These are phyloP conservation scores for Branchinecta sandiegonensis DNA, from an alignment of 2,888 invertebrate species.

Conservation along the genomic window DNA sequence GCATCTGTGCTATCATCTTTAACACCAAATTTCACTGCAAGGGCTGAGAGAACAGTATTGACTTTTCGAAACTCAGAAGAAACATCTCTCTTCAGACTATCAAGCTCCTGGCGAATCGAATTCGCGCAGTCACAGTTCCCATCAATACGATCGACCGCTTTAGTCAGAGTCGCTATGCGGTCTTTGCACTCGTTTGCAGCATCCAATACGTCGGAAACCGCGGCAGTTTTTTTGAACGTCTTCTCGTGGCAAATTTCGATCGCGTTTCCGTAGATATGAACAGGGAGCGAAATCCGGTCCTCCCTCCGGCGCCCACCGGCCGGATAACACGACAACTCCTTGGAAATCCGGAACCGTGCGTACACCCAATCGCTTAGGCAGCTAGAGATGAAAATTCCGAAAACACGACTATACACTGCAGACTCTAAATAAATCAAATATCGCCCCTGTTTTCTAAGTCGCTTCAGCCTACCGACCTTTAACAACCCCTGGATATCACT, in stretches of 20 bases:
- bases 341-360: neutral
- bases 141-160: too few relatives aligned
- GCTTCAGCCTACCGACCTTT: constrained; percentile 42
- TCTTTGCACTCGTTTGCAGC: constrained; percentile 11
- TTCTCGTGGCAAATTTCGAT: constrained; percentile 10
- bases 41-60: too few relatives aligned
- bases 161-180: neutral
- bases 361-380: neutral
- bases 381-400: neutral
- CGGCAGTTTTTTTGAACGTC: too few relatives aligned
- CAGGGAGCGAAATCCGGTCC: neutral
- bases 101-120: too few relatives aligned
- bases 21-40: too few relatives aligned
- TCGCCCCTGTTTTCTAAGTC: constrained; percentile 43
- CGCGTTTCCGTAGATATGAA: neutral
- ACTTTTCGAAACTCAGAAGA: too few relatives aligned
- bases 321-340: constrained; percentile 8
- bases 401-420: constrained; percentile 36
- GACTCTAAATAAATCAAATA: constrained; percentile 41
- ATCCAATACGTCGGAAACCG: constrained; percentile 11
- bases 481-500: constrained; percentile 45
- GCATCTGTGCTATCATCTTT: too few relatives aligned
- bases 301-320: neutral
- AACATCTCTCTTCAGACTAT: too few relatives aligned
- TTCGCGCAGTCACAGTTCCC: too few relatives aligned